Percentiles rank a stretch among this genome's conserved stretches.
phyloP scores from a whole-genome alignment of 2,888 invertebrate species.

The Oxyscelio sp. region DNA sequence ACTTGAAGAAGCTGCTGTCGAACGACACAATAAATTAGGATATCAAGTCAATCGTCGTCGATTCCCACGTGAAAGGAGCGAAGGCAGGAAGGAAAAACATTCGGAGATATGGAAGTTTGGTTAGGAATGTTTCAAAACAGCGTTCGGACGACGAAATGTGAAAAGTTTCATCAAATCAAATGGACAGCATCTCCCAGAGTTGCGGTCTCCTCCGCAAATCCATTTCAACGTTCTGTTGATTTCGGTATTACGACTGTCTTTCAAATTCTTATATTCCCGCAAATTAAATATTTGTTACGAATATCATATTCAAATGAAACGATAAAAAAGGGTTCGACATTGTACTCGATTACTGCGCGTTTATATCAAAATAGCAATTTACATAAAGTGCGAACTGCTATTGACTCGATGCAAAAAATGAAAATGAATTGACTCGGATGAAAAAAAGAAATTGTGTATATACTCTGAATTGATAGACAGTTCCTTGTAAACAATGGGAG shows the following conservation, averaged over 20 bases:
- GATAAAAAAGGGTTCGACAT: conserved; percentile 13
- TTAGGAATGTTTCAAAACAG: conserved; percentile 70
- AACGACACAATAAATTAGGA: conserved; percentile 19
- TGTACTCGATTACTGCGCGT: too few relatives aligned
- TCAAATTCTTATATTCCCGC: conserved; percentile 27
- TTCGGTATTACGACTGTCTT: conserved; percentile 67
- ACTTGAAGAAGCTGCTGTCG: too few relatives aligned
- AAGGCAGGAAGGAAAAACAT: conserved; percentile 16
- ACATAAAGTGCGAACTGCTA: too few relatives aligned
- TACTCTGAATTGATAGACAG: conserved; percentile 56
- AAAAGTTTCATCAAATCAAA: conserved; percentile 86
- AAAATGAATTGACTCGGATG: too few relatives aligned
- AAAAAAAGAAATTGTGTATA: too few relatives aligned
- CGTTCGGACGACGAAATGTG: conserved; percentile 76
- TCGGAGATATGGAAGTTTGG: conserved; percentile 10
- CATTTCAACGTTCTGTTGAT: conserved; percentile 78
- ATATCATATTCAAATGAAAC: conserved; percentile 3
- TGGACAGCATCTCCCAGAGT: conserved; percentile 85
- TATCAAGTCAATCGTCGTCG: conserved; percentile 35
- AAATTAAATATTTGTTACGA: conserved; percentile 11
- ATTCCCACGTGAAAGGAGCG: conserved; percentile 29
- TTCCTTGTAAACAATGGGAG: conserved; percentile 85
- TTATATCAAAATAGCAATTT: background rate
- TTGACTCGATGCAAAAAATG: too few relatives aligned
- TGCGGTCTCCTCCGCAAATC: conserved; percentile 79